Conservation (phyloP, 2,888 invertebrate genomes). For the Oscheius sp. region DNA sequence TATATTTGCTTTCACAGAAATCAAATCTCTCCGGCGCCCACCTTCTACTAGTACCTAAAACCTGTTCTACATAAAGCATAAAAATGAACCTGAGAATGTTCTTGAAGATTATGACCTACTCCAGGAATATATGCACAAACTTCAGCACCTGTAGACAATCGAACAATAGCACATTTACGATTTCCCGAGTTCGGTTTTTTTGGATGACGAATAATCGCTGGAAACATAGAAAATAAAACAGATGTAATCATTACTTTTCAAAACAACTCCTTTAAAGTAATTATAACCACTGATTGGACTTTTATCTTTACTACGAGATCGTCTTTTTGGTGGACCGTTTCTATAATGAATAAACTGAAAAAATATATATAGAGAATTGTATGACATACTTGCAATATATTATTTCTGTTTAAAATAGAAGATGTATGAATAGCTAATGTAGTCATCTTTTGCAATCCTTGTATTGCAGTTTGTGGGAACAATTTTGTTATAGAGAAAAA, state of each 20-base stretch:
- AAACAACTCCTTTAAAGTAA: conserved; percentile 64
- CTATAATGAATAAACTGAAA: conserved; percentile 60
- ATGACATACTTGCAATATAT: not conserved
- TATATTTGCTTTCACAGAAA: conserved; percentile 92
- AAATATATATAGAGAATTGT: not conserved
- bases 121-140: conserved; percentile 92
- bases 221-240: conserved; percentile 23
- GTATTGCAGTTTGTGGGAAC: not conserved
- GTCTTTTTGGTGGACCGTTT: conserved; percentile 58
- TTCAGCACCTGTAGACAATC: conserved; percentile 81
- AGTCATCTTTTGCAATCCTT: not conserved
- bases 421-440: not conserved
- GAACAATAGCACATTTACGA: conserved; percentile 93
- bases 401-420: not conserved
- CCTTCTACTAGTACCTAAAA: conserved; percentile 81
- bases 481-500: not conserved
- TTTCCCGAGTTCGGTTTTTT: conserved; percentile 99
- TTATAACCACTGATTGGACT: conserved; percentile 60
- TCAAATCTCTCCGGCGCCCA: conserved; percentile 88
- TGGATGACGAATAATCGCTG: conserved; percentile 87
- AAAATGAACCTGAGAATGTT: conserved; percentile 60
- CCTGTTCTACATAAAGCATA: not conserved
- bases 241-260: conserved; percentile 57
- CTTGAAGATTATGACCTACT: conserved; percentile 88
- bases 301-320: conserved; percentile 61